A percentile compares a stretch with the other conserved stretches of the same genome.
Conservation (phyloP, 1,140 invertebrate genomes). For the Coenobita brevimanus region DNA sequence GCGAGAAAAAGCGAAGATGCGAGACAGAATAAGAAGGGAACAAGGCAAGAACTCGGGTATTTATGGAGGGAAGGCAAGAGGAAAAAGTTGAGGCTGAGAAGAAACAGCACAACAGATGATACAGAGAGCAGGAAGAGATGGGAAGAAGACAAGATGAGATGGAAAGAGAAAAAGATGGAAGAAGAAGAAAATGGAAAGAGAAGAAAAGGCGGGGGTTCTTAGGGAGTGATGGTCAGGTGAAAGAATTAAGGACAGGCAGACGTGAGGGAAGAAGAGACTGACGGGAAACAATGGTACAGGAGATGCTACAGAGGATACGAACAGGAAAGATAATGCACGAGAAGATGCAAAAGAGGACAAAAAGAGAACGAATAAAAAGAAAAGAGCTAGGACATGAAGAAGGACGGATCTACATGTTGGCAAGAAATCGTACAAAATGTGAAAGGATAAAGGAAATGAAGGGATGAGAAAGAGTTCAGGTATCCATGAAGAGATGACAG, state of each 20-base stretch:
- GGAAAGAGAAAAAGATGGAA: neutral
- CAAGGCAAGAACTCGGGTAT: neutral
- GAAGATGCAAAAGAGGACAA: too few species aligned
- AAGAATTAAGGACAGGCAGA: neutral
- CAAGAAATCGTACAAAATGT: too few species aligned
- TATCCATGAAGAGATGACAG: too few species aligned
- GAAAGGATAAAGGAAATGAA: too few species aligned
- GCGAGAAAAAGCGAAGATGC: too few species aligned
- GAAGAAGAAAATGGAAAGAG: neutral
- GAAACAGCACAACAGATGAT: neutral
- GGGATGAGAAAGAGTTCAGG: too few species aligned
- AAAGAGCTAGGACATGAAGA: too few species aligned
- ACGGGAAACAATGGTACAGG: neutral
- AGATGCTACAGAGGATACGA: neutral
- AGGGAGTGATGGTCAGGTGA: neutral
- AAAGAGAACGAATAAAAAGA: too few species aligned
- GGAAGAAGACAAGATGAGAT: neutral
- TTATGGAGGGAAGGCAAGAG: neutral
- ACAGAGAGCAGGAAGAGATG: neutral
- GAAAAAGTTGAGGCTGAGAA: neutral
- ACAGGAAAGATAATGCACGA: too few species aligned
- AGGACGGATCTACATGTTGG: too few species aligned
- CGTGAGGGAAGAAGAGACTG: neutral
- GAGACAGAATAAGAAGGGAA: too few species aligned
- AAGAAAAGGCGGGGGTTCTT: neutral